Percentiles rank a stretch among this genome's conserved stretches.
Evolutionary conservation across 2,113 vertebrate genomes (phyloP).

Genomic region (Oreotrochilus melanogaster): DNA sequence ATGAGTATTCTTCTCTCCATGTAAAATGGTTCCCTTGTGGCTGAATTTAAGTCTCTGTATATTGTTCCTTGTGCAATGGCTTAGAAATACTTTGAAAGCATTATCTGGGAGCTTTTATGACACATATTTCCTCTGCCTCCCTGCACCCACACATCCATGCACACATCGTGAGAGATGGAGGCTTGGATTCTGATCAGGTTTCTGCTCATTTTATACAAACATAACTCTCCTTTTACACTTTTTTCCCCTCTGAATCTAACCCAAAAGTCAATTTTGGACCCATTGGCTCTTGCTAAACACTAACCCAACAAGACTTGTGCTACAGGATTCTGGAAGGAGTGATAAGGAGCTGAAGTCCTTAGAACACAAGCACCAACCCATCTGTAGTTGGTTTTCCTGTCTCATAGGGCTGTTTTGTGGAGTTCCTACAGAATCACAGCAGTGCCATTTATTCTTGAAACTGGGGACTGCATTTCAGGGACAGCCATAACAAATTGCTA

Average conservation of each 20-base stretch:
- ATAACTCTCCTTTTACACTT: background rate
- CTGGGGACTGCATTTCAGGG: background rate
- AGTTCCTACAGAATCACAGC: background rate
- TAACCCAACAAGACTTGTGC: background rate
- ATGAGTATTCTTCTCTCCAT: constrained; percentile 45
- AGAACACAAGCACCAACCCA: background rate
- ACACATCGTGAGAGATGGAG: background rate
- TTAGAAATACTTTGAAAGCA: constrained; percentile 39
- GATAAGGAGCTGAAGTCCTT: background rate
- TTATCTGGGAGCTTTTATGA: constrained; percentile 43
- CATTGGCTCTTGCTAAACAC: background rate
- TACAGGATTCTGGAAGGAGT: background rate
- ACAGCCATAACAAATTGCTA: background rate
- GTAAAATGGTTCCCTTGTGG: constrained; percentile 57
- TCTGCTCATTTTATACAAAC: background rate
- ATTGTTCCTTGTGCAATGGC: constrained; percentile 46
- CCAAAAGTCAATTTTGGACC: background rate
- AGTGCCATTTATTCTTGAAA: background rate
- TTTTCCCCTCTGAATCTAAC: background rate
- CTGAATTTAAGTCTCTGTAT: constrained; percentile 56
- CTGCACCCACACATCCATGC: constrained; percentile 10
- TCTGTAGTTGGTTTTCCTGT: background rate
- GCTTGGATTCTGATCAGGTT: background rate
- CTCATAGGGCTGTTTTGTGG: background rate
- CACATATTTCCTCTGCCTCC: constrained; percentile 48